A percentile compares a stretch with the other conserved stretches of the same genome.
Conservation (phyloP, 2,888 invertebrate genomes). For the Iphiclides podalirius region DNA sequence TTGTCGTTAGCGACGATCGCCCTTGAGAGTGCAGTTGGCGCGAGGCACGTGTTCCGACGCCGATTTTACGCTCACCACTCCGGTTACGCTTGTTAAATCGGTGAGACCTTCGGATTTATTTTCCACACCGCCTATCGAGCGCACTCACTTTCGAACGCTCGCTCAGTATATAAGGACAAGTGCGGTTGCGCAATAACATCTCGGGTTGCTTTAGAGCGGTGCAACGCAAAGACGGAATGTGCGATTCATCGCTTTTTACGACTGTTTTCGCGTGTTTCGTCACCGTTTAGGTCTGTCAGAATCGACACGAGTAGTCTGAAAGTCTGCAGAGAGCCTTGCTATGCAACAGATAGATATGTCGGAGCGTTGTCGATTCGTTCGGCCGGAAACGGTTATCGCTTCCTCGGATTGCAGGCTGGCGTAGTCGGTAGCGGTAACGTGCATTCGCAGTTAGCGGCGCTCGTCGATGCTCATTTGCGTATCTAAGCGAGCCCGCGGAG, state of each 20-base stretch:
- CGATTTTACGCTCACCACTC: conserved; percentile 41
- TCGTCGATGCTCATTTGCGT: conserved; percentile 77
- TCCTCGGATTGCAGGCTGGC: conserved; percentile 22
- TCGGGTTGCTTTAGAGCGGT: background rate
- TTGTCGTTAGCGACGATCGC: conserved; percentile 47
- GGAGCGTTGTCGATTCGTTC: background rate
- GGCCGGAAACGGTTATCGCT: background rate
- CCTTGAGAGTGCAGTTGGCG: conserved; percentile 46
- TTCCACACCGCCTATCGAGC: conserved; percentile 17
- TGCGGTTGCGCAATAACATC: conserved; percentile 5
- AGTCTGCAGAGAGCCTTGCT: background rate
- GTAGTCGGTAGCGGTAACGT: conserved; percentile 39
- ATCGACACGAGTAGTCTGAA: too few species aligned
- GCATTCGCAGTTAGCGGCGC: conserved; percentile 53
- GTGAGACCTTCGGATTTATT: conserved; percentile 25
- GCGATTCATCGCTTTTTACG: conserved; percentile 4
- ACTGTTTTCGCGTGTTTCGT: conserved; percentile 4
- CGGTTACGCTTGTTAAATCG: conserved; percentile 45
- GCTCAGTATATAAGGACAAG: conserved; percentile 9
- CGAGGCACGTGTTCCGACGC: conserved; percentile 30
- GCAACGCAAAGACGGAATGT: conserved; percentile 3
- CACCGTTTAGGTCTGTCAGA: conserved; percentile 2
- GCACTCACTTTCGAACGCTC: conserved; percentile 17
- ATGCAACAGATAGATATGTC: background rate
- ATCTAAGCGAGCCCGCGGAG: conserved; percentile 75